phyloP scores from a whole-genome alignment of 1,140 invertebrate species.

The Hestina assimilis region DNA sequence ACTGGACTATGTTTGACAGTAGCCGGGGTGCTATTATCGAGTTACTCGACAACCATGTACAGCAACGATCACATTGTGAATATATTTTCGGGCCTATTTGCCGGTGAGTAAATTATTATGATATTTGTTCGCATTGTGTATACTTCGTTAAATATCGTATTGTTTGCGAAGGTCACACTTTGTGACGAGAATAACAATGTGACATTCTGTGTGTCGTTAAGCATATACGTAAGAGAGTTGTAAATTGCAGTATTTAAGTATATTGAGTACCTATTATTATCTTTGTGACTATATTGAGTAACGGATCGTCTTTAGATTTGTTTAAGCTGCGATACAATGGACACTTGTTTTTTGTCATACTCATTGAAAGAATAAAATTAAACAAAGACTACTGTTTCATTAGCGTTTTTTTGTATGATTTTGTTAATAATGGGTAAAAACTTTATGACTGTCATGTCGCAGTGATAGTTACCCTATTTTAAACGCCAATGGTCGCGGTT shows the following conservation, averaged over 20 bases:
- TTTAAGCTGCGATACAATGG: no score
- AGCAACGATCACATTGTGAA: constrained; percentile 68
- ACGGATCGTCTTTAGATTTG: constrained; percentile 1
- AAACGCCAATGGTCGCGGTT: no score
- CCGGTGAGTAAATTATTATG: constrained; percentile 50
- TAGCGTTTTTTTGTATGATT: no score
- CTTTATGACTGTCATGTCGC: no score
- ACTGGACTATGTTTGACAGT: constrained; percentile 72
- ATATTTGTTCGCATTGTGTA: background rate
- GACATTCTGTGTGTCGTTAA: constrained; percentile 3
- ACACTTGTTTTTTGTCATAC: no score
- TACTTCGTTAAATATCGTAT: constrained; percentile 3
- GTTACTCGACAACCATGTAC: constrained; percentile 58
- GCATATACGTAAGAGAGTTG: background rate
- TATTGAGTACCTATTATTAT: no score
- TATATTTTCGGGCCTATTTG: constrained; percentile 71
- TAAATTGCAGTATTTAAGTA: constrained; percentile 1
- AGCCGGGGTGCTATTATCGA: constrained; percentile 70
- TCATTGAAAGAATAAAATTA: no score
- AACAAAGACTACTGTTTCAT: no score
- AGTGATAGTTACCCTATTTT: no score
- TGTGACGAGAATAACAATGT: constrained; percentile 8
- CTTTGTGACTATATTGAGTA: constrained; percentile 1
- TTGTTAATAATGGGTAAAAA: no score
- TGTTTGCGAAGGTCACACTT: constrained; percentile 8